Evolutionary conservation across 2,113 vertebrate genomes (phyloP).

Genomic region (zebrafish (Danio rerio)): GRCz12tu NC_133195.1:29513501-29514000

Average conservation of each 20-base stretch:
- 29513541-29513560: constrained; percentile 41
- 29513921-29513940: not conserved
- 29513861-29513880: not conserved
- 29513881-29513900: not conserved
- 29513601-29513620: constrained; percentile 25
- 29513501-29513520: constrained; percentile 24
- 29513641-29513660: not conserved
- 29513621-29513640: constrained; percentile 46
- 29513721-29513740: constrained; percentile 13
- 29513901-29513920: not conserved
- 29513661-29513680: not conserved
- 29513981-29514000: not conserved
- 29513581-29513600: constrained; percentile 35
- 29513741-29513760: not conserved
- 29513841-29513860: not conserved
- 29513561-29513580: constrained; percentile 50
- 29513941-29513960: not conserved
- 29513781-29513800: not conserved
- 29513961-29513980: constrained; percentile 24
- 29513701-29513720: constrained; percentile 4
- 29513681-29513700: constrained; percentile 11
- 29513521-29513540: constrained; percentile 44
- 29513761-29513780: not conserved
- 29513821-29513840: not conserved
- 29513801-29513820: not conserved